These are phyloP conservation scores for Varanus komodoensis DNA, from an alignment of 2,113 vertebrate genomes.

Conservation along the genomic window DNA sequence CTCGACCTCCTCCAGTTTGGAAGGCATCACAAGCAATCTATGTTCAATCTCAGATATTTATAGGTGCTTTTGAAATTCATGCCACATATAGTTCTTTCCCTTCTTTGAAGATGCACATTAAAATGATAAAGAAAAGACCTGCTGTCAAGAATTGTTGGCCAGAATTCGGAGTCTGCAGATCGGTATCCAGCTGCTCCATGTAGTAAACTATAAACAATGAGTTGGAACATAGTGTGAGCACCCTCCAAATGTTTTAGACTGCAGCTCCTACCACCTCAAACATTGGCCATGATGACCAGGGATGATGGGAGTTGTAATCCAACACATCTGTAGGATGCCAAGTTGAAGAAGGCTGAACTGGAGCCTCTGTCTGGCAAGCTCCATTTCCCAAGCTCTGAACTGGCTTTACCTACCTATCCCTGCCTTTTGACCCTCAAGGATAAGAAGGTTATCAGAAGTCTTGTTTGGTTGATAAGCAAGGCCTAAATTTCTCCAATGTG, in stretches of 20 bases:
- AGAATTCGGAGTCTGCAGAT: background rate
- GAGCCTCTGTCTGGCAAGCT: background rate
- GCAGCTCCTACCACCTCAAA: too few species aligned
- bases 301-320: too few species aligned
- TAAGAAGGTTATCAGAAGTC: background rate
- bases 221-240: too few species aligned
- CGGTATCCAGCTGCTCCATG: background rate
- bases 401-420: too few species aligned
- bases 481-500: background rate
- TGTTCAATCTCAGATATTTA: background rate
- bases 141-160: background rate
- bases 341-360: background rate
- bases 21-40: background rate
- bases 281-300: too few species aligned
- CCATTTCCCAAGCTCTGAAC: background rate
- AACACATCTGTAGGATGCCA: too few species aligned
- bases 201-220: background rate
- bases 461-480: background rate
- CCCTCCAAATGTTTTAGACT: too few species aligned
- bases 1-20: background rate
- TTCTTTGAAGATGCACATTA: background rate
- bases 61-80: background rate
- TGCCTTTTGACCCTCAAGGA: too few species aligned
- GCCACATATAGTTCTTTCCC: background rate
- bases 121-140: background rate